These are phyloP conservation scores for Agrypnia vestita DNA, from an alignment of 1,140 invertebrate species.

Conservation along the genomic window DNA sequence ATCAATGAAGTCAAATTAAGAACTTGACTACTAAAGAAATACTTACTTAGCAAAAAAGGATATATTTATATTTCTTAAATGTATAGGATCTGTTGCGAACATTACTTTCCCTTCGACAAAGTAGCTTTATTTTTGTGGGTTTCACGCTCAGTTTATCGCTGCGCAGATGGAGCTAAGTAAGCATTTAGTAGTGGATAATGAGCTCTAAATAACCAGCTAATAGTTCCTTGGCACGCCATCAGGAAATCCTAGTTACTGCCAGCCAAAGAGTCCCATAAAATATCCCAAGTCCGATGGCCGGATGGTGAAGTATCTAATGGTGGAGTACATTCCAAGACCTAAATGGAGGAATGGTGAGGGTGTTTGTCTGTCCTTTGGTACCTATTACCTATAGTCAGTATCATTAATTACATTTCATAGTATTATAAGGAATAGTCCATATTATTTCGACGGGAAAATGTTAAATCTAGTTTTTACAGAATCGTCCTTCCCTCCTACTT, in stretches of 20 bases:
- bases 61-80: slow-evolving; percentile 12
- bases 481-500: no score
- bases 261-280: slow-evolving; percentile 55
- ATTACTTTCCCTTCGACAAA: slow-evolving; percentile 26
- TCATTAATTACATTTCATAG: no score
- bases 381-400: no score
- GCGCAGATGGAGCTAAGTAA: slow-evolving; percentile 22
- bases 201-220: slow-evolving; percentile 60
- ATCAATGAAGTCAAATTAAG: slow-evolving; percentile 6
- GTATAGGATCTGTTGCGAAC: neutral
- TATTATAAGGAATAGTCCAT: no score
- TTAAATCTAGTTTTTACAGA: no score
- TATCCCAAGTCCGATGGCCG: slow-evolving; percentile 46
- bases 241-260: slow-evolving; percentile 54
- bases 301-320: slow-evolving; percentile 44
- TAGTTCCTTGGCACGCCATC: slow-evolving; percentile 55
- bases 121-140: slow-evolving; percentile 3
- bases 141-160: neutral
- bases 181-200: slow-evolving; percentile 57
- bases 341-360: neutral
- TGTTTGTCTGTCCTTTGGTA: no score
- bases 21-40: neutral
- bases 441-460: no score
- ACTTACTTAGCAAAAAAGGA: neutral
- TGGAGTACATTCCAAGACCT: neutral